A percentile compares a stretch with the other conserved stretches of the same genome.
These are phyloP conservation scores for Morone saxatilis DNA, from an alignment of 2,113 vertebrate species.

Conservation along the genomic window DNA sequence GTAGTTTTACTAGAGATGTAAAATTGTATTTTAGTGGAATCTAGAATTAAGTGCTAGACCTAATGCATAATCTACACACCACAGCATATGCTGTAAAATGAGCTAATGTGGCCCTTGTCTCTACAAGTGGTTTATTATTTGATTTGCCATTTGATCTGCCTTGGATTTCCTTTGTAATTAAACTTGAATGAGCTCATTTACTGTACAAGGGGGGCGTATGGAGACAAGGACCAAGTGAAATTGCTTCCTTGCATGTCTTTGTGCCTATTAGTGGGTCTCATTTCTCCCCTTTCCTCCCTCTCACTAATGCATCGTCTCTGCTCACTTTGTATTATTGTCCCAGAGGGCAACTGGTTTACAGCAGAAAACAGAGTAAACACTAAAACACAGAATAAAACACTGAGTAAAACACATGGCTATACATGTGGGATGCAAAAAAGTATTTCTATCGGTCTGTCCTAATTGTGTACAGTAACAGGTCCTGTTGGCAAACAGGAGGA, in stretches of 20 bases:
- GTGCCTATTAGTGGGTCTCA: slow-evolving; percentile 46
- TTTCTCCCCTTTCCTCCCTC: slow-evolving; percentile 5
- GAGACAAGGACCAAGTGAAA: slow-evolving; percentile 58
- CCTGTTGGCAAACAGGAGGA: neutral
- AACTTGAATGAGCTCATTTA: slow-evolving; percentile 70
- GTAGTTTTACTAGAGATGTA: neutral
- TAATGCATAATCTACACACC: slow-evolving; percentile 18
- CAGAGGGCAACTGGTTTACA: slow-evolving; percentile 39
- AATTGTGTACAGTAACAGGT: slow-evolving; percentile 13
- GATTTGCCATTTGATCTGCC: slow-evolving; percentile 57
- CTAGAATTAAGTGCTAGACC: slow-evolving; percentile 17
- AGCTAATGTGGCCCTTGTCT: slow-evolving; percentile 44
- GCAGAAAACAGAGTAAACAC: slow-evolving; percentile 34
- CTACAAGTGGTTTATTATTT: slow-evolving; percentile 65
- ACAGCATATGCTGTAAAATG: slow-evolving; percentile 41
- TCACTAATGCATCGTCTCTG: slow-evolving; percentile 29
- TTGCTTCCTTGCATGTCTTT: slow-evolving; percentile 45
- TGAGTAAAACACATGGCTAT: neutral
- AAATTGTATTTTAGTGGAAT: slow-evolving; percentile 7
- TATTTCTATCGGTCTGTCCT: slow-evolving; percentile 22
- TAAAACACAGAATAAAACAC: slow-evolving; percentile 14
- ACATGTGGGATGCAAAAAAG: neutral
- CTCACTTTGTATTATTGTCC: slow-evolving; percentile 38
- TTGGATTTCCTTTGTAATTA: slow-evolving; percentile 63
- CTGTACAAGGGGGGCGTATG: slow-evolving; percentile 54